A percentile compares a stretch with the other conserved stretches of the same genome.
Evolutionary conservation across 2,113 vertebrate genomes (phyloP).

Genomic region (Mohoua ochrocephala): DNA sequence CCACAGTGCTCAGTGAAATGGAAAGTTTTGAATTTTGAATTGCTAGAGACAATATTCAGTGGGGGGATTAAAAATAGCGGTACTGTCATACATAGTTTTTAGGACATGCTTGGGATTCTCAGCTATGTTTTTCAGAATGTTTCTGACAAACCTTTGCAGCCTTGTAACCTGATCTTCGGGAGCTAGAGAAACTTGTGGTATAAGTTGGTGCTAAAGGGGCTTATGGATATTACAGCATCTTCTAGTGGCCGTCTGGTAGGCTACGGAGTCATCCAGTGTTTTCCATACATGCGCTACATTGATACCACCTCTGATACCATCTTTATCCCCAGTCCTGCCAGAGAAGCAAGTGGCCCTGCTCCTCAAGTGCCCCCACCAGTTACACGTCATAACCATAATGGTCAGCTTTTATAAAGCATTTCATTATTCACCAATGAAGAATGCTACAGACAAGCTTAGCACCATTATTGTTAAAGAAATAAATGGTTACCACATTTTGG

Average conservation of each 20-base stretch:
- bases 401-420: not conserved
- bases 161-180: not conserved
- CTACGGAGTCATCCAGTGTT: not conserved
- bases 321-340: not conserved
- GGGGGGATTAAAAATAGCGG: not conserved
- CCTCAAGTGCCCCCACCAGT: not conserved
- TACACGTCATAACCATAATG: not conserved
- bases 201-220: not conserved
- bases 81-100: not conserved
- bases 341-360: not conserved
- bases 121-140: not conserved
- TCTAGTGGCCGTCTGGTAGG: not conserved
- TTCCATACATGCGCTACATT: rapidly evolving
- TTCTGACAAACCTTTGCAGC: not conserved
- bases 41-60: not conserved
- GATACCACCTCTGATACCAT: not conserved
- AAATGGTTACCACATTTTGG: not conserved
- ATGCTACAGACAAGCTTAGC: not conserved
- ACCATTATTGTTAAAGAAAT: rapidly evolving
- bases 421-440: not conserved
- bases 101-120: not conserved
- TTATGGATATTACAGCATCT: not conserved
- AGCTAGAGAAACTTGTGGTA: not conserved
- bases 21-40: not conserved
- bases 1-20: not conserved